Conservation (phyloP, 2,113 vertebrate species). For the Rhinoderma darwinii region DNA sequence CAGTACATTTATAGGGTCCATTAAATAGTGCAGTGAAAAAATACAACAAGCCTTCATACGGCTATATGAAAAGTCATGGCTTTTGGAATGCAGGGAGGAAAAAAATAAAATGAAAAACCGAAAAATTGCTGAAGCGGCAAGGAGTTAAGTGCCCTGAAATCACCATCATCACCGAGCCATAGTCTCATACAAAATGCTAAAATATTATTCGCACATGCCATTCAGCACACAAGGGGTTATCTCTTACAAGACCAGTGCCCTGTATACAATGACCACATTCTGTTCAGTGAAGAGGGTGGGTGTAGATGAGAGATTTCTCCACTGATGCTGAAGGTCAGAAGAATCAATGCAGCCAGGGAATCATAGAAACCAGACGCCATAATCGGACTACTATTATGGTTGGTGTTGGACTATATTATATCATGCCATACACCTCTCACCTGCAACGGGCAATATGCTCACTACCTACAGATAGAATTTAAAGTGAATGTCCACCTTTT, state of each 20-base stretch:
- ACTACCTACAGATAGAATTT: too few species aligned
- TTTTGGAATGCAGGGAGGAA: too few species aligned
- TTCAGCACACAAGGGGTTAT: constrained; percentile 25
- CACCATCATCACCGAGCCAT: not conserved
- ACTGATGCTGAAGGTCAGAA: constrained; percentile 45
- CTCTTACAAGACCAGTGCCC: not conserved
- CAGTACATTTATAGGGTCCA: too few species aligned
- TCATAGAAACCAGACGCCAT: not conserved
- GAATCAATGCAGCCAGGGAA: not conserved
- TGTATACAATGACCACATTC: constrained; percentile 50
- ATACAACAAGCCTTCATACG: too few species aligned
- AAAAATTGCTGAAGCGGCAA: too few species aligned
- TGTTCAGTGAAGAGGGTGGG: constrained; percentile 33
- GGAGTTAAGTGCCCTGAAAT: not conserved
- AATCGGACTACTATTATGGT: not conserved
- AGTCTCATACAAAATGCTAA: not conserved
- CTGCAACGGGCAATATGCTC: too few species aligned
- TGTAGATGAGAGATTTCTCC: not conserved
- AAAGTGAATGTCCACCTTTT: too few species aligned
- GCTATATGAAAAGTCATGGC: too few species aligned
- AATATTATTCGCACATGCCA: not conserved
- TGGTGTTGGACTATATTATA: not conserved
- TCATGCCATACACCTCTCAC: not conserved
- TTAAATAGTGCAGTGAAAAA: too few species aligned
- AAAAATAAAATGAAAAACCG: too few species aligned